These are phyloP conservation scores for Pelochelys cantorii DNA, from an alignment of 2,797 vertebrate species.

Conservation along the genomic window DNA sequence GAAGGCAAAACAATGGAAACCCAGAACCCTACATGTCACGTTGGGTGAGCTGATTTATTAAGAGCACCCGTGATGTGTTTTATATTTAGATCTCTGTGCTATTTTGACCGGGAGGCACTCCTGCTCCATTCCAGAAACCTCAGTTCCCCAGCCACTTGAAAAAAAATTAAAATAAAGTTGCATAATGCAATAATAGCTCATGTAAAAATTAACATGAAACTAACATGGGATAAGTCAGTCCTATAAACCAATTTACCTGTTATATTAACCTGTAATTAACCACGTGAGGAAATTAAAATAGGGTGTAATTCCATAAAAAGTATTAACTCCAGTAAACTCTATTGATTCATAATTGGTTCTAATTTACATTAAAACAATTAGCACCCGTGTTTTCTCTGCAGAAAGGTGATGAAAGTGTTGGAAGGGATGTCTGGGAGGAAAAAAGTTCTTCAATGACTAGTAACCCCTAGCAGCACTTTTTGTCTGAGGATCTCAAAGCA, in stretches of 20 bases:
- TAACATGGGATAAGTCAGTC: neutral
- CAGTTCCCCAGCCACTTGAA: neutral
- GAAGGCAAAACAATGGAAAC: neutral
- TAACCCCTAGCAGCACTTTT: neutral
- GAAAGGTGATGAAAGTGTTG: constrained; percentile 54
- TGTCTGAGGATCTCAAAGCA: neutral
- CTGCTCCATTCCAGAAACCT: neutral
- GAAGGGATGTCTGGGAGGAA: constrained; percentile 26
- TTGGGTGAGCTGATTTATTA: neutral
- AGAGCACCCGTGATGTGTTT: neutral
- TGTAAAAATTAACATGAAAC: neutral
- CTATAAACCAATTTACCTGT: neutral
- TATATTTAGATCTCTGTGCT: neutral
- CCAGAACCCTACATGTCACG: neutral
- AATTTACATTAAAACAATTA: constrained; percentile 57
- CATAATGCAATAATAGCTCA: neutral
- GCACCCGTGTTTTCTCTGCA: neutral
- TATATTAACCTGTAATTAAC: neutral
- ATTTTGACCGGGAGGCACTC: neutral
- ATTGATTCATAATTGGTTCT: constrained; percentile 39
- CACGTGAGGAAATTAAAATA: constrained; percentile 5
- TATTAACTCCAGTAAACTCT: constrained; percentile 9
- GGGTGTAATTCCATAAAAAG: neutral
- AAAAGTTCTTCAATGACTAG: neutral
- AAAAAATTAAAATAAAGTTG: neutral